Percentiles rank a stretch among this genome's conserved stretches.
Evolutionary conservation across 2,797 vertebrate genomes (phyloP).

Genomic region (Cuculus canorus): DNA sequence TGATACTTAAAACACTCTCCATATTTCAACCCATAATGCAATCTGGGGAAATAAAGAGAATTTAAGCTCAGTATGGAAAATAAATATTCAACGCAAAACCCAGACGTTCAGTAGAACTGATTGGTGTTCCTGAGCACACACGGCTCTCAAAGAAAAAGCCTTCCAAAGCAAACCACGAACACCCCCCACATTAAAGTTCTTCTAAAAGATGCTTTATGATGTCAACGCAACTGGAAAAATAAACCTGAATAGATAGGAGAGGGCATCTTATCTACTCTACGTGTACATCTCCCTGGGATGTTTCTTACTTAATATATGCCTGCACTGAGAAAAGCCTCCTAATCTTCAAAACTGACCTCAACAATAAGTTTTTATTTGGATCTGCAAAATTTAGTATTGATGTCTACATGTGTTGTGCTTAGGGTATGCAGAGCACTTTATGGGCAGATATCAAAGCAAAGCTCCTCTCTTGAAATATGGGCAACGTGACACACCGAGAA

Average conservation of each 20-base stretch:
- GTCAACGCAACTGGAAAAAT: not conserved
- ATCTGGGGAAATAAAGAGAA: not conserved
- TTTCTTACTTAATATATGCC: not conserved
- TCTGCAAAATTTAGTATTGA: not conserved
- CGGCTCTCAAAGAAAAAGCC: not conserved
- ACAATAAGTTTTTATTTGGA: not conserved
- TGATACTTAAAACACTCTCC: not conserved
- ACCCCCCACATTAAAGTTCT: not conserved
- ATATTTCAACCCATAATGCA: not conserved
- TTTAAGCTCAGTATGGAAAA: not conserved
- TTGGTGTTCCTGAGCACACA: not conserved
- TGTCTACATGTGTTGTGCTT: fast-evolving
- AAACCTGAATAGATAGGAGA: not conserved
- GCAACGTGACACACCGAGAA: fast-evolving
- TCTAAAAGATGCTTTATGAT: not conserved
- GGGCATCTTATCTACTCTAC: not conserved
- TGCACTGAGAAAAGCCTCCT: not conserved
- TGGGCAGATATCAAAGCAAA: not conserved
- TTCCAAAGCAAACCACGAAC: not conserved
- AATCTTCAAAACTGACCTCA: not conserved
- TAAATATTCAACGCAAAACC: not conserved
- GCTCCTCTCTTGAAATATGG: not conserved
- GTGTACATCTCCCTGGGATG: not conserved
- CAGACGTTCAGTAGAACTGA: not conserved
- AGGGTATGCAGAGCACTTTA: not conserved